These are phyloP conservation scores for Drosophila leontia DNA, from an alignment of 1,140 invertebrate species.

Conservation along the genomic window DNA sequence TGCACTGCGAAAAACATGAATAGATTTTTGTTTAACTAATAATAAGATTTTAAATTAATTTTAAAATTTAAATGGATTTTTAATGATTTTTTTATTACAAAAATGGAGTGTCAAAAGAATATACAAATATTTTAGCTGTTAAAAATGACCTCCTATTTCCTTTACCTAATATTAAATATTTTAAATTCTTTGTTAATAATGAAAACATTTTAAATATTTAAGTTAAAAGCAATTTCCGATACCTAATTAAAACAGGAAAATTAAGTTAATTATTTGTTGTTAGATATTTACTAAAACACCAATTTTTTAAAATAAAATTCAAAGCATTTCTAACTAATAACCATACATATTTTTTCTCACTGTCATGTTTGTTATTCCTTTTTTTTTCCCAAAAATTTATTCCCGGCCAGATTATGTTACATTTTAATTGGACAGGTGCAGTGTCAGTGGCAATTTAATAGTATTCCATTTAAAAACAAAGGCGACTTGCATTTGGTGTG, in stretches of 20 bases:
- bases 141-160: not conserved
- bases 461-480: conserved; percentile 54
- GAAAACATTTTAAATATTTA: not conserved
- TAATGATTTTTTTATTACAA: too few species aligned
- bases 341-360: conserved; percentile 14
- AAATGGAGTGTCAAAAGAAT: too few species aligned
- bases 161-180: not conserved
- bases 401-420: conserved; percentile 27
- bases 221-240: not conserved
- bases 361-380: conserved; percentile 11
- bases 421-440: conserved; percentile 62
- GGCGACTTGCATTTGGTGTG: conserved; percentile 19
- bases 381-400: conserved; percentile 19
- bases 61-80: not conserved
- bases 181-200: too few species aligned
- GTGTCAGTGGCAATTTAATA: conserved; percentile 64
- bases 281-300: not conserved
- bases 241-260: not conserved
- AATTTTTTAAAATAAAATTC: too few species aligned
- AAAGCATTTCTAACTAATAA: not conserved
- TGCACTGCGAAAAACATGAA: conserved; percentile 1
- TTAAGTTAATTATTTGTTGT: too few species aligned
- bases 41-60: not conserved
- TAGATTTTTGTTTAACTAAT: too few species aligned
- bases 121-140: not conserved